These are phyloP conservation scores for Ennomos quercinarius DNA, from an alignment of 2,888 invertebrate genomes.

Conservation along the genomic window DNA sequence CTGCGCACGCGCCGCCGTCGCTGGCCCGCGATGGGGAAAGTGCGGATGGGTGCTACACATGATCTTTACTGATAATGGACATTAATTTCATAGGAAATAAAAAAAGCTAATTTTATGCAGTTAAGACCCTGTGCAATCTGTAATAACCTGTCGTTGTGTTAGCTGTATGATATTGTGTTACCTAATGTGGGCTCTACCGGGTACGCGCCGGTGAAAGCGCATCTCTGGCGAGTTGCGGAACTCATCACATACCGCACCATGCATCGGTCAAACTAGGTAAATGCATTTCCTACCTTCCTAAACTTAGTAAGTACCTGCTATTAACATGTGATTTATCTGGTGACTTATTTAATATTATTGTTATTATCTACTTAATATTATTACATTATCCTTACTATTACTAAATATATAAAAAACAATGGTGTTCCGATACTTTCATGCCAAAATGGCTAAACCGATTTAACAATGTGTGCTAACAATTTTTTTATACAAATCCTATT, in stretches of 20 bases:
- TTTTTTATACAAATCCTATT: no score
- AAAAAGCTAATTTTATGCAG: slow-evolving; percentile 15
- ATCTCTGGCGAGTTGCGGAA: slow-evolving; percentile 1
- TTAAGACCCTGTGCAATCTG: slow-evolving; percentile 1
- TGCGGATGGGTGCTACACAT: slow-evolving; percentile 6
- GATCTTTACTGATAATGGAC: slow-evolving; percentile 13
- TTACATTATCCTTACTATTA: no score
- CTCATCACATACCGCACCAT: slow-evolving; percentile 6
- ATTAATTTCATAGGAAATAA: slow-evolving; percentile 18
- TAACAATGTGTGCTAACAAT: no score
- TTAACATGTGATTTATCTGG: no score
- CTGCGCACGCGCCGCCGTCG: background rate
- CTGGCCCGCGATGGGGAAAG: slow-evolving; percentile 28
- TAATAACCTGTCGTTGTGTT: slow-evolving; percentile 11
- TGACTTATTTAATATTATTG: no score
- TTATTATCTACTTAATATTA: no score
- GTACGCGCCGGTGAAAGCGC: slow-evolving; percentile 19
- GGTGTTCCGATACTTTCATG: no score
- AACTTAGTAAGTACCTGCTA: no score
- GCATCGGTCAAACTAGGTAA: background rate
- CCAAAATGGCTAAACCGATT: no score
- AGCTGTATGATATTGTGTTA: slow-evolving; percentile 8
- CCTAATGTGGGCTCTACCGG: slow-evolving; percentile 8
- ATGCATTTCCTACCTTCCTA: background rate
- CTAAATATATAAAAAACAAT: no score